Base-by-base conservation (phyloP, 2,797 vertebrate species). In the Ctenochaetus hawaiiensis region DNA sequence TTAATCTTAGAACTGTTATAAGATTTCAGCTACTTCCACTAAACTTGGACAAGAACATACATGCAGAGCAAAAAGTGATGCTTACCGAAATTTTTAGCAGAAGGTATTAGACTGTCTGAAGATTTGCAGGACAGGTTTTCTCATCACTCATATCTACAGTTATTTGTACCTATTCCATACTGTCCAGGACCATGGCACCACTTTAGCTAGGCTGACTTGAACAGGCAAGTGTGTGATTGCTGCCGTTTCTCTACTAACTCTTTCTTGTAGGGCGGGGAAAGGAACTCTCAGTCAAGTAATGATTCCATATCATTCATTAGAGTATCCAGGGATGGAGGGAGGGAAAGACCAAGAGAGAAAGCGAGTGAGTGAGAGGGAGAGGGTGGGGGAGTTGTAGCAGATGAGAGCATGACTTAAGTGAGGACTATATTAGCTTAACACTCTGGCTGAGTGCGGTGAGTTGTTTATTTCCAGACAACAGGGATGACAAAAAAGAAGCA, bases 261-360 rank as follows among this genome's bases (percentile, higher is more conserved):
- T 52, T 68, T 71, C 77, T 86, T 3, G 2, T 8, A 58, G 86
- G 89, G 88, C 73, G 86, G 82, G 62, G 89, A 84, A 69, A 85
- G 80, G 81, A 83, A 78, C 89, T 75, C 79, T 78, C 62, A 20
- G 78, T 86, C 71, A 75, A 89, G 77, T 81, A 84, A 91, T 91
- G 88, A 74, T 86, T 89, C 72, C 73, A 72, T 87, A 88, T 88
- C 76, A 76, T 87, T 88, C 82, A 92, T 86, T 85, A 78, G 82
- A 83, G 80, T 75, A 67, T 86, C 51, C 78, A 77, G 49, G 65
- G 49, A 69, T 63, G 63, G 77, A 69, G 87, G 74, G 75, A 81
- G 75, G 67, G 49, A 79, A 47, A 77, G 72, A 76, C 51, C 6
- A 47, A 30, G 54, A 60, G 41, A 48, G 65, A 62, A 60, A 45